Evolutionary conservation across 2,113 vertebrate genomes (phyloP).

Genomic region (Morone chrysops): DNA sequence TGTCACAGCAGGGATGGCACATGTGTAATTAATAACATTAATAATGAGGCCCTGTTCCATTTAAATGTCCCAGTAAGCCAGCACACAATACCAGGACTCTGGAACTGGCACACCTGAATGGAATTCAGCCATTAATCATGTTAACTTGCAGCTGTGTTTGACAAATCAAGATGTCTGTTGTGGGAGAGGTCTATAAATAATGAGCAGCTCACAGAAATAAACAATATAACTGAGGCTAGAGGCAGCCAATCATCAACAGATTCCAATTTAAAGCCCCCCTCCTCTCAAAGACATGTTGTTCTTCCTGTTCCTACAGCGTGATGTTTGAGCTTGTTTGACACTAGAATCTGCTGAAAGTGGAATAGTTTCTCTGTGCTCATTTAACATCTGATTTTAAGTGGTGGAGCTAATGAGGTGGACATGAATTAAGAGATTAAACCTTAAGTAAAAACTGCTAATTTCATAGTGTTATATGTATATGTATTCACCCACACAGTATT

Average conservation of each 20-base stretch:
- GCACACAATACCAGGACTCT: background rate
- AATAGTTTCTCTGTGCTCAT: too few relatives aligned
- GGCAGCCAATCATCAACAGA: background rate
- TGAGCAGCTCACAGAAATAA: constrained; percentile 20
- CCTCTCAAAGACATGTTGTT: too few relatives aligned
- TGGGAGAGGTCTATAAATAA: constrained; percentile 27
- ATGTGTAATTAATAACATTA: constrained; percentile 45
- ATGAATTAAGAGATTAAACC: too few relatives aligned
- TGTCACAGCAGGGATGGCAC: background rate
- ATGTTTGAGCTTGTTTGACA: too few relatives aligned
- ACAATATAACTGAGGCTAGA: background rate
- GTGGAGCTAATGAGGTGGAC: too few relatives aligned
- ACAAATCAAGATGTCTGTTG: constrained; percentile 28
- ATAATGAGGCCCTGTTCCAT: constrained; percentile 14
- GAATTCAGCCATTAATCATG: constrained; percentile 37
- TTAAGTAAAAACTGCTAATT: too few relatives aligned
- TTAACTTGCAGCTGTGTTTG: constrained; percentile 47
- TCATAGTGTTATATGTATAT: too few relatives aligned
- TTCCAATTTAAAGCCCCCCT: background rate
- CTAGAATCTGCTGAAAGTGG: too few relatives aligned
- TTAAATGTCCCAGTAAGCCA: constrained; percentile 33
- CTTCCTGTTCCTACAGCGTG: too few relatives aligned
- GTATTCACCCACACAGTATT: too few relatives aligned
- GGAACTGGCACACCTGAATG: constrained; percentile 40
- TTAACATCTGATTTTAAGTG: too few relatives aligned